phyloP scores from a whole-genome alignment of 64 coral and sea anemone genomes.

The Pachyseris speciosa region DNA sequence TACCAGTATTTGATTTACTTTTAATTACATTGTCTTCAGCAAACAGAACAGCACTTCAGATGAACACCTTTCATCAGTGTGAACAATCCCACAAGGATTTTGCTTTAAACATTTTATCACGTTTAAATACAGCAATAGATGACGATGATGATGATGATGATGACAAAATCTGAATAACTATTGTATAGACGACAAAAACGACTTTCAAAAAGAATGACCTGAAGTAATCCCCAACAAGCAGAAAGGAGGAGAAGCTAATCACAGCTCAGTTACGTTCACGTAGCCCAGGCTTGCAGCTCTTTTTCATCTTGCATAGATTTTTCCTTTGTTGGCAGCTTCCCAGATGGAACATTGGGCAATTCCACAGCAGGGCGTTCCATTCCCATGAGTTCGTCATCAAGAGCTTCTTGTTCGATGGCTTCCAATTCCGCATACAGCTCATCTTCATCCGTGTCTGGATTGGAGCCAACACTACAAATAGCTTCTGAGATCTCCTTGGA shows the following conservation, averaged over 20 bases:
- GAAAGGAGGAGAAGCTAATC: background rate
- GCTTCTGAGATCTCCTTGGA: conserved; percentile 86
- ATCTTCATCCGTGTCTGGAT: conserved; percentile 70
- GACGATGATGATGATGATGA: too few species aligned
- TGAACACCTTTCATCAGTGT: too few species aligned
- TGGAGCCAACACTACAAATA: conserved; percentile 74
- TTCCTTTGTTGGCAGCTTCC: background rate
- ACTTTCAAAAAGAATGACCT: background rate
- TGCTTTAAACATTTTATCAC: too few species aligned
- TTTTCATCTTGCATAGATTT: conserved; percentile 40
- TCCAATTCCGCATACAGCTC: conserved; percentile 75
- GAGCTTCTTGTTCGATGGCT: conserved; percentile 75
- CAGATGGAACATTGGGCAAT: conserved; percentile 65
- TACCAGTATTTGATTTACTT: too few species aligned
- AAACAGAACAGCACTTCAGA: too few species aligned
- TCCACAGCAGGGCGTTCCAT: conserved; percentile 13
- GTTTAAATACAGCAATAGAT: too few species aligned
- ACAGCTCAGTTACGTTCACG: background rate
- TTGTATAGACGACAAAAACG: background rate
- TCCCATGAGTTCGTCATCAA: conserved; percentile 51
- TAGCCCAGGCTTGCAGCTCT: conserved; percentile 64
- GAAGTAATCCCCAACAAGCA: too few species aligned
- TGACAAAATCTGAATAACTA: too few species aligned
- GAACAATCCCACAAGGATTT: too few species aligned
- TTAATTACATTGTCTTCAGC: too few species aligned